Percentiles rank a stretch among this genome's conserved stretches.
These are phyloP conservation scores for Scaptodrosophila latifasciaeformis DNA, from an alignment of 2,888 invertebrate species.

Conservation along the genomic window DNA sequence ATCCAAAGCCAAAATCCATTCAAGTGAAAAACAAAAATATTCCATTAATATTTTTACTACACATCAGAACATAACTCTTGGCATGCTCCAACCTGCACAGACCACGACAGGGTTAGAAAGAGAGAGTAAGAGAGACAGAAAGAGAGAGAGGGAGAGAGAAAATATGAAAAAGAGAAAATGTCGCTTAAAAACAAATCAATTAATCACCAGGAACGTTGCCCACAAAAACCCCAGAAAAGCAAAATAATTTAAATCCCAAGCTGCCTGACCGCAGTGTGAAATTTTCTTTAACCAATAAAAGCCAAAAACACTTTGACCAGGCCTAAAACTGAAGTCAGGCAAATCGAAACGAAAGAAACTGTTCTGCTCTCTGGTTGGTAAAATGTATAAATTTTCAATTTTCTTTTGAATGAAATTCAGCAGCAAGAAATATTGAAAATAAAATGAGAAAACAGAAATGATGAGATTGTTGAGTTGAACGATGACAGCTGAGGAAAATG, in stretches of 20 bases:
- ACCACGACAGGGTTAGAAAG: no score
- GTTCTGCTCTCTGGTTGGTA: conserved; percentile 11
- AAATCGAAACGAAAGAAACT: conserved; percentile 3
- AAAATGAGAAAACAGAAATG: conserved; percentile 2
- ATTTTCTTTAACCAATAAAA: not conserved
- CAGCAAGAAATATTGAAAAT: conserved; percentile 11
- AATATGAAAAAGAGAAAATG: no score
- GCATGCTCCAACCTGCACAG: no score
- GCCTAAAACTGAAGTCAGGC: conserved; percentile 12
- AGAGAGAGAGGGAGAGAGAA: no score
- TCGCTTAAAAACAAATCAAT: conserved; percentile 34
- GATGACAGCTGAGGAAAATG: no score
- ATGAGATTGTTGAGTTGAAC: no score
- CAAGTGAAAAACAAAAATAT: conserved; percentile 1
- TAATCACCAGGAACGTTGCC: conserved; percentile 49
- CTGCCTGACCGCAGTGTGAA: conserved; percentile 44
- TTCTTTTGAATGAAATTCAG: conserved; percentile 54
- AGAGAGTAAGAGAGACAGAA: no score
- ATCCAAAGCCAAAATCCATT: conserved; percentile 9
- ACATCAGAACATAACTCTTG: no score
- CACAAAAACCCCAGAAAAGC: conserved; percentile 39
- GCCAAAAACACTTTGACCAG: conserved; percentile 13
- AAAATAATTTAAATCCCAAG: conserved; percentile 52
- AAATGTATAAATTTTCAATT: conserved; percentile 62
- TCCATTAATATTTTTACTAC: no score